A percentile compares a stretch with the other conserved stretches of the same genome.
Evolutionary conservation across 64 coral and sea anemone species (phyloP).

Genomic region (Pocillopora verrucosa): DNA sequence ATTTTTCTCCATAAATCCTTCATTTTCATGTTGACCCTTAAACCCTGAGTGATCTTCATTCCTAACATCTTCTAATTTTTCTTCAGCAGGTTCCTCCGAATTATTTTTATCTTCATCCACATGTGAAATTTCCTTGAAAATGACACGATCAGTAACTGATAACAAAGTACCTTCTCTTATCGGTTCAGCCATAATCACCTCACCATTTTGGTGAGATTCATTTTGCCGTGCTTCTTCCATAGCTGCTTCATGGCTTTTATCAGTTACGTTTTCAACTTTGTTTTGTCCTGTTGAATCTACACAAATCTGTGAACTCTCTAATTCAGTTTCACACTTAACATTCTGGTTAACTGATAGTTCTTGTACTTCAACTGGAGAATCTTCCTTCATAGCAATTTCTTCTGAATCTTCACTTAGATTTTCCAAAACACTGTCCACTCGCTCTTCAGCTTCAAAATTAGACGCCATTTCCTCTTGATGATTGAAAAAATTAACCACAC

Average conservation of each 20-base stretch:
- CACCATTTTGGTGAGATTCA: background rate
- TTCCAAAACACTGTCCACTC: background rate
- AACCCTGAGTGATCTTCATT: no score
- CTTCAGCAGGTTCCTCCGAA: background rate
- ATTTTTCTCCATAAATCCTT: no score
- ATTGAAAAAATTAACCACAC: background rate
- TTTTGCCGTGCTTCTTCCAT: background rate
- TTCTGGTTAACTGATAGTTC: no score
- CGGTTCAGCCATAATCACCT: background rate
- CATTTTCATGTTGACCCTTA: no score
- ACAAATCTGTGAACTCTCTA: no score
- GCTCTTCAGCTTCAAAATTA: background rate
- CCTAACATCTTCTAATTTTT: background rate
- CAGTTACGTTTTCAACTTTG: background rate
- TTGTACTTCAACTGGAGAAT: background rate
- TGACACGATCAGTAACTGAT: slow-evolving; percentile 1
- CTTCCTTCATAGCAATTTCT: background rate
- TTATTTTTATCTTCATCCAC: background rate
- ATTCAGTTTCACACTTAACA: no score
- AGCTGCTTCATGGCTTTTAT: background rate
- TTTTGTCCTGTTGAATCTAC: no score
- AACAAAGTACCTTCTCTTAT: slow-evolving; percentile 8
- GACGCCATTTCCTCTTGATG: background rate
- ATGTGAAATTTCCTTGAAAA: background rate
- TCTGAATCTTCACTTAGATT: background rate